Evolutionary conservation across 2,113 vertebrate genomes (phyloP).

Genomic region (Pelmatolapia mariae): DNA sequence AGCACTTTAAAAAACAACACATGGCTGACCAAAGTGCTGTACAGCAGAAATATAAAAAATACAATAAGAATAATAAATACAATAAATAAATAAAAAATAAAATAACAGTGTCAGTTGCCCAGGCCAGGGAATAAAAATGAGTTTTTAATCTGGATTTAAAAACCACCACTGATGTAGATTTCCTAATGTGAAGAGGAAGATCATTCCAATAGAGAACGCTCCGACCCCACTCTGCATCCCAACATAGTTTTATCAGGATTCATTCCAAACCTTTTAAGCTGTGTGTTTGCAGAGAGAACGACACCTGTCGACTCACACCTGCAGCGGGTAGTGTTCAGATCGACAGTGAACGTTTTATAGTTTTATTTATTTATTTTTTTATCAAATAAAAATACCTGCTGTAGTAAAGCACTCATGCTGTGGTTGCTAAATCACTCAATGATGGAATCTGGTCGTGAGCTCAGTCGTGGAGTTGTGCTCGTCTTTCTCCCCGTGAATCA

Average conservation of each 20-base stretch:
- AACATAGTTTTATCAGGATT: not conserved
- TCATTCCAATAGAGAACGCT: not conserved
- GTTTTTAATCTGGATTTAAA: not conserved
- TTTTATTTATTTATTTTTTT: not conserved
- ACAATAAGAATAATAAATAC: not conserved
- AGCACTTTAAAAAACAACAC: not conserved
- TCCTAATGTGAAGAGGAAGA: not conserved
- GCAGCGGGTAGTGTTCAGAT: fast-evolving
- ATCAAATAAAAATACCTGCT: not conserved
- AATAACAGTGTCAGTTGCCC: fast-evolving
- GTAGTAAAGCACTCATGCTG: not conserved
- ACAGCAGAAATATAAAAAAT: not conserved
- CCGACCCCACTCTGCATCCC: not conserved
- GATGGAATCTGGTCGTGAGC: not conserved
- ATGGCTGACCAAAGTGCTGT: not conserved
- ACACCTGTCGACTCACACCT: not conserved
- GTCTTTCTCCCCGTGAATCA: conserved; percentile 7
- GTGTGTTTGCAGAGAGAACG: not conserved
- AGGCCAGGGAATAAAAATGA: not conserved
- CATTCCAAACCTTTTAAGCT: not conserved
- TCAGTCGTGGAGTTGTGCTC: not conserved
- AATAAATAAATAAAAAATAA: not conserved
- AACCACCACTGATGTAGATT: not conserved
- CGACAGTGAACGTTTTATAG: fast-evolving
- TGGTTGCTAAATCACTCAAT: not conserved